Conservation (phyloP, 2,888 invertebrate genomes). For the Thyatira batis region DNA sequence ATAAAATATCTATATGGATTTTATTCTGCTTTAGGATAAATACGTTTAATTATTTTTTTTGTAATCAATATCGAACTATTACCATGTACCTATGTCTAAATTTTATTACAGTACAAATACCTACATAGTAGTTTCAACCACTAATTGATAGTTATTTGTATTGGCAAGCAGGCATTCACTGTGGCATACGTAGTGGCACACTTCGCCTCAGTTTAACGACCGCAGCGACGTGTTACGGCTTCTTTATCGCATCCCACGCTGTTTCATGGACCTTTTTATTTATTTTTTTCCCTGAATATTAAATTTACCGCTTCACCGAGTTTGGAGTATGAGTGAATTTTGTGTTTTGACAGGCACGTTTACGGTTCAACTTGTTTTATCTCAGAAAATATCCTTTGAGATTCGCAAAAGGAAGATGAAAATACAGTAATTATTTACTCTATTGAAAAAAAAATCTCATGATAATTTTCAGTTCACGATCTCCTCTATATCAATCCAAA, state of each 20-base stretch:
- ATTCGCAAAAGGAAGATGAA: no score
- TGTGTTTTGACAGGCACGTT: background rate
- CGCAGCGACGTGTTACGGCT: conserved; percentile 10
- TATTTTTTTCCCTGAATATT: background rate
- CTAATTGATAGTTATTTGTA: background rate
- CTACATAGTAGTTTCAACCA: no score
- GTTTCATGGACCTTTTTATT: background rate
- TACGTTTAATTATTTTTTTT: no score
- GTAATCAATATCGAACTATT: no score
- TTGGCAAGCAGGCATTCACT: background rate
- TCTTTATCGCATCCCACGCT: conserved; percentile 4
- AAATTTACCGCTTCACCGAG: background rate
- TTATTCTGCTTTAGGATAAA: no score
- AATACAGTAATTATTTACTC: no score
- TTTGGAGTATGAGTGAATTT: background rate
- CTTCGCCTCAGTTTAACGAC: background rate
- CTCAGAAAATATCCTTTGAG: background rate
- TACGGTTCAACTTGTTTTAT: background rate
- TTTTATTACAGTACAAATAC: no score
- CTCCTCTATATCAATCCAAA: no score
- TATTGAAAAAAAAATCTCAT: no score
- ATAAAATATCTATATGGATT: no score
- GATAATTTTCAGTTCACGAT: no score
- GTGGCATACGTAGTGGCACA: background rate
- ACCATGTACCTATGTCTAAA: no score